phyloP scores from a whole-genome alignment of 2,797 vertebrate genomes.

The Ptychobarbus kaznakovi region DNA sequence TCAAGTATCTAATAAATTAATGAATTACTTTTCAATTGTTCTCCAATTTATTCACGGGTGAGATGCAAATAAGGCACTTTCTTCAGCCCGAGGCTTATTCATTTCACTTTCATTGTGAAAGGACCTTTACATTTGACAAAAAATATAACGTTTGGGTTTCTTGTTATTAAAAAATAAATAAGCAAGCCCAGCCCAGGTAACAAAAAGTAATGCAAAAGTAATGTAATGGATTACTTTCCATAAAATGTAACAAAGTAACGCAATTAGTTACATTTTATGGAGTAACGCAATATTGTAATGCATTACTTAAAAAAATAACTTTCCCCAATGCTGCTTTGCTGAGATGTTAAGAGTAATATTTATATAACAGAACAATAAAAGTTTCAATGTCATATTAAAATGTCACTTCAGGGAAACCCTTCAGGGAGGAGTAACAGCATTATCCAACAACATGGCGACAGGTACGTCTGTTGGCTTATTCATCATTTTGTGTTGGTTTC shows the following conservation, averaged over 20 bases:
- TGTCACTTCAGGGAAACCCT: background rate
- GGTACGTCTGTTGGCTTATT: conserved; percentile 2
- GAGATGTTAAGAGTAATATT: background rate
- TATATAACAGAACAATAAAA: background rate
- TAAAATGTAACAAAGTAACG: no score
- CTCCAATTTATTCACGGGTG: background rate
- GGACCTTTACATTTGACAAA: background rate
- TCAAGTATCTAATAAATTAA: no score
- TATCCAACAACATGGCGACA: conserved; percentile 7
- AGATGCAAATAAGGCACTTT: background rate
- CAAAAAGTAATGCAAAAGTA: background rate
- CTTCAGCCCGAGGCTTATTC: background rate
- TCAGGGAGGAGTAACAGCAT: background rate
- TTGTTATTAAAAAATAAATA: background rate
- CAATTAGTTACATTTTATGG: background rate
- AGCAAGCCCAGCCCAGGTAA: background rate
- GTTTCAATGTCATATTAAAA: background rate
- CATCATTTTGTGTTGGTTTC: background rate
- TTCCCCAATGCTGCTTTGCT: background rate
- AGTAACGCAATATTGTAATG: background rate
- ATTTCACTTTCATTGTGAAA: background rate
- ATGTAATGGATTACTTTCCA: no score
- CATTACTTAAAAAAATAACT: background rate
- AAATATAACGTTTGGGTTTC: background rate
- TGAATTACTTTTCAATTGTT: background rate